Evolutionary conservation across 2,113 vertebrate species (phyloP), one percentile per base, ranked within the genome.

Genomic region (Falco punctatus): DNA sequence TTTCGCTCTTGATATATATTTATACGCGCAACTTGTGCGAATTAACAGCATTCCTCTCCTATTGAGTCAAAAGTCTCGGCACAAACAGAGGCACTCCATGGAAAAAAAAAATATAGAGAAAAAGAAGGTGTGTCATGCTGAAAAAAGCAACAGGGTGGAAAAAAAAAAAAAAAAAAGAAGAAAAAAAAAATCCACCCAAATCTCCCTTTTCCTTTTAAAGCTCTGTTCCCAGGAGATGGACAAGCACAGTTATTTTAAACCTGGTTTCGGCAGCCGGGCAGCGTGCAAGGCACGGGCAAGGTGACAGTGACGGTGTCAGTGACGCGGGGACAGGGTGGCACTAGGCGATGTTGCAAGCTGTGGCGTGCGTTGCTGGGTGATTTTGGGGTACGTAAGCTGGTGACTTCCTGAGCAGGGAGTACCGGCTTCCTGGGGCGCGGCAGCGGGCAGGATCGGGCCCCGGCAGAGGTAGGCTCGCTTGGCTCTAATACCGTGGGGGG

Each of bases 31-130:
- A 83, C 83, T 94, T 46, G 79, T 44, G 75, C 13, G 64, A 82
- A 86, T 95, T 85, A 93, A 66, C 35, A 26, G 92, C 97, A 97
- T 98, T 98, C 98, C 96, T 98, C 59, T 59, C 62, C 13, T 55
- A 81, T 67, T 94, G 96, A 98, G 97, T 97, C 97, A 98, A 98
- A 97, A 92, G 75, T 13, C 88, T 88, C 48, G 3, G 78, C 35
- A 17, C 87, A 71, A 96, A 91, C 42, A 67, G 92, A 80, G 72
- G 79, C 59, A 54, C 89, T 82, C 21, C 79, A 80, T 71, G 95
- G 94, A 87, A 86, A 92, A 71, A 81, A 62, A 35, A 49, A 38
- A 38, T 38, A 38, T 38, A n/a, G 79, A 90, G 58, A 42, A 52
- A 72, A 83, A 84, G 61, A 90, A 77, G 77, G 89, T 54, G 95